Evolutionary conservation across 2,888 invertebrate species (phyloP), one percentile per base, ranked within the genome.

Genomic region (Acanthoscelides obtectus): DNA sequence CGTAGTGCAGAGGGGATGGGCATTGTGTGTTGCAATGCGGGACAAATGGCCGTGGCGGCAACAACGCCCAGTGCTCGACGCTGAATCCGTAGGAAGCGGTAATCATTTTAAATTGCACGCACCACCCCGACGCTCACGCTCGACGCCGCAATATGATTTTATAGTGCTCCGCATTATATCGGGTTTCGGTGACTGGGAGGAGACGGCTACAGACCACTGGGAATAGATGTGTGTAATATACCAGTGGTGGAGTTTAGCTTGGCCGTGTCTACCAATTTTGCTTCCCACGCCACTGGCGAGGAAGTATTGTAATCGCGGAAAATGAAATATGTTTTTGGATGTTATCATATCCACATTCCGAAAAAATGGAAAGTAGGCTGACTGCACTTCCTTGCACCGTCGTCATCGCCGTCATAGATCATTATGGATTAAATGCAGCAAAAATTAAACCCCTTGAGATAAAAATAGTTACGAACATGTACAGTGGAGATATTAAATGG

Each of bases 71-170:
- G 25, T 8, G 25, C 4, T 25, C 25, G 25, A 45, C 45, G 45
- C 45, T 12, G 75, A 74, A 73, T 75, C 73, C 74, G 74, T 72
- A 72, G 75, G 72, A 75, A 73, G 75, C 72, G 72, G 76, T 76
- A 76, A 76, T 80, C 79, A 80, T 80, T 80, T 80, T 80, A 80
- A 80, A 80, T 80, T 77, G 79, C 78, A 77, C 75, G 75, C 78
- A 78, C 73, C 12, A 45, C 45, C 45, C 45, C 45, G 45, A 45
- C 45, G 45, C 25, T 8, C 45, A 45, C 45, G 45, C 45, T 77
- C 73, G 75, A 76, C 75, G 77, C 78, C 79, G 76, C 79, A 80
- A 79, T 80, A 80, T 80, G 79, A 80, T 79, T 80, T 80, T 78
- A 79, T 80, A 77, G 77, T 75, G 76, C 75, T 74, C 72, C 72